Base-by-base conservation (phyloP, 2,113 vertebrate genomes). In the Lipophrys pholis region DNA sequence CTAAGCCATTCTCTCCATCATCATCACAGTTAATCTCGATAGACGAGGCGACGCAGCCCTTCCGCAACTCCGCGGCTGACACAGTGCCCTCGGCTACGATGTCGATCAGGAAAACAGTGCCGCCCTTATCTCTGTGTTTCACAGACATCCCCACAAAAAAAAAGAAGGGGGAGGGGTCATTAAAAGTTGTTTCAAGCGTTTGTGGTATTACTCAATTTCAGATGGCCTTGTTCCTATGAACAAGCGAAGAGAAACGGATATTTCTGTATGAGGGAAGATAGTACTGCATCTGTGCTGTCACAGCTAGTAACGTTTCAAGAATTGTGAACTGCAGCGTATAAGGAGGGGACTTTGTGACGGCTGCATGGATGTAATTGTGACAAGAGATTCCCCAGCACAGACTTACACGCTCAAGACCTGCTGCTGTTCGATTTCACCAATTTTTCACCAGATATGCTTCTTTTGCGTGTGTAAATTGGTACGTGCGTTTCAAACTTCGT, bases 81-180 rank as follows among this genome's bases (percentile, higher is more conserved):
- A 71, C 65, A 5, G 10, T 57, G 72, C 84, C 79, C 39, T 38
- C 30, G 69, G 88, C 82, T 58, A 38, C 40, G 63, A 78, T 82
- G 76, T 58, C 40, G 57, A 87, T 88, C 76, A 77, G 62, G 49
- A 6, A 52, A 52, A 67, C 69, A 57, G 46, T 52, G 69, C 63
- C 36, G 8, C 71, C 49, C 57, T 88, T 86, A 85, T 87, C 73
- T 82, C 81, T 39, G 21, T 67, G 41, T 78, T 46, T 57, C 56
- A 49, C 16, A 59, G 67, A 70, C 50, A 58, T 85, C 80, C 64
- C 66, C 60, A 41, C 39, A 76, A 69, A 69, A 42, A 49, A 46
- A 48, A 48, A 6, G 14, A 48, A 5, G 15, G 45, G 45, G 9
- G 5, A 11, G 51, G 58, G 21, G 45, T 72, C 8, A 14, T 76